phyloP scores from a whole-genome alignment of 2,113 vertebrate species.

The Atrichornis clamosus region DNA sequence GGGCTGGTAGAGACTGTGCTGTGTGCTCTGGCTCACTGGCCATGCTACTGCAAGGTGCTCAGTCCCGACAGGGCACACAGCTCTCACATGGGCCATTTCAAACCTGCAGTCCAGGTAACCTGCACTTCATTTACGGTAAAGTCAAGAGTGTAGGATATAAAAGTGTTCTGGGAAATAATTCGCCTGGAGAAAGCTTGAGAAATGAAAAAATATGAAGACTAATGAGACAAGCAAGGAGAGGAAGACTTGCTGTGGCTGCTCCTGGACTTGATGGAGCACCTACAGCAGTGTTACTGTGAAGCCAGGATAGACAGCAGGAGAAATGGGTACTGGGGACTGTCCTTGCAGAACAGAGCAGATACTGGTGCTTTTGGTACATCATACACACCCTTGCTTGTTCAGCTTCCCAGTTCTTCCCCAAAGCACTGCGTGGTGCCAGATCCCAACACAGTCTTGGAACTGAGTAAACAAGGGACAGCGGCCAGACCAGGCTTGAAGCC shows the following conservation, averaged over 20 bases:
- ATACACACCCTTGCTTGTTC: neutral
- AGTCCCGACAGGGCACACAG: neutral
- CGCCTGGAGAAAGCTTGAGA: neutral
- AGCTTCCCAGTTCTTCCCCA: neutral
- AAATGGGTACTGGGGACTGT: accelerated
- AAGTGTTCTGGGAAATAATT: neutral
- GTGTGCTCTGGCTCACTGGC: neutral
- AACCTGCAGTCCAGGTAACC: neutral
- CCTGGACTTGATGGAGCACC: neutral
- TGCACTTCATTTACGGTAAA: neutral
- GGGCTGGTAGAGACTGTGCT: neutral
- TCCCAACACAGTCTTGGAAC: neutral
- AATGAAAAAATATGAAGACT: neutral
- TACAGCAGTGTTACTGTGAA: neutral
- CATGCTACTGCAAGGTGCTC: neutral
- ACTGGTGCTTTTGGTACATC: neutral
- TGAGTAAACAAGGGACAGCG: neutral
- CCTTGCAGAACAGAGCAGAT: neutral
- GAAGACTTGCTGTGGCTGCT: neutral
- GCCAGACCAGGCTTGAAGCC: constrained; percentile 1
- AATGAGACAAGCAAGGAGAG: neutral
- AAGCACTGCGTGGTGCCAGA: neutral
- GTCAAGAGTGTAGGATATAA: neutral
- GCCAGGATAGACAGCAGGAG: neutral
- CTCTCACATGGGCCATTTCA: neutral